Evolutionary conservation across 1,140 invertebrate genomes (phyloP).

Genomic region (Apocrypta bakeri): DNA sequence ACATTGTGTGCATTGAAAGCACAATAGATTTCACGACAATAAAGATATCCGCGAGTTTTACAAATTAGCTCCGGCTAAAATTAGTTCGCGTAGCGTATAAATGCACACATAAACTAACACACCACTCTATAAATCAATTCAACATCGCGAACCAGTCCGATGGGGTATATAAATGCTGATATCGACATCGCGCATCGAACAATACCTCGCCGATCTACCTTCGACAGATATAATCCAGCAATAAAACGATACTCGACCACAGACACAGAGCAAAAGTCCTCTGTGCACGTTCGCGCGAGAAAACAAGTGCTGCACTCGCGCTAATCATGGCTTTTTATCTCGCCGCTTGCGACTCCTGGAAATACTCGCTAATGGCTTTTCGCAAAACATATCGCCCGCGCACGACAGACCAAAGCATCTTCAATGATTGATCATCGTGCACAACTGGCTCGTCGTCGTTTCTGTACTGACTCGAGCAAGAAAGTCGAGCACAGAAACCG

Average conservation of each 20-base stretch:
- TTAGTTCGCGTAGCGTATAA: not conserved
- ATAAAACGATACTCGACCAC: not conserved
- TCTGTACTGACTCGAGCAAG: not conserved
- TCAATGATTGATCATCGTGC: not conserved
- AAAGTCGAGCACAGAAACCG: not conserved
- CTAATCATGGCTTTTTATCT: not conserved
- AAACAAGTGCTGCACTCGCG: no score
- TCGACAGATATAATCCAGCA: not conserved
- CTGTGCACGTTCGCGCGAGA: no score
- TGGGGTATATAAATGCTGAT: not conserved
- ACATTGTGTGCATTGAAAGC: not conserved
- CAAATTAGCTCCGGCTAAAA: not conserved
- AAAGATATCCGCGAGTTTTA: not conserved
- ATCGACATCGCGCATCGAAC: not conserved
- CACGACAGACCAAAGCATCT: not conserved
- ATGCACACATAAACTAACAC: not conserved
- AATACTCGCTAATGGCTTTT: not conserved
- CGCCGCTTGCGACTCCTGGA: not conserved
- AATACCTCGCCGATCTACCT: not conserved
- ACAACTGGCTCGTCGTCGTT: not conserved
- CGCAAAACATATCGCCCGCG: no score
- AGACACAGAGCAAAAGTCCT: no score
- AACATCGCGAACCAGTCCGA: not conserved
- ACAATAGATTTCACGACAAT: not conserved
- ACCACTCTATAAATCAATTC: not conserved